These are phyloP conservation scores for Notothenia coriiceps DNA, from an alignment of 2,113 vertebrate genomes.

Conservation along the genomic window DNA sequence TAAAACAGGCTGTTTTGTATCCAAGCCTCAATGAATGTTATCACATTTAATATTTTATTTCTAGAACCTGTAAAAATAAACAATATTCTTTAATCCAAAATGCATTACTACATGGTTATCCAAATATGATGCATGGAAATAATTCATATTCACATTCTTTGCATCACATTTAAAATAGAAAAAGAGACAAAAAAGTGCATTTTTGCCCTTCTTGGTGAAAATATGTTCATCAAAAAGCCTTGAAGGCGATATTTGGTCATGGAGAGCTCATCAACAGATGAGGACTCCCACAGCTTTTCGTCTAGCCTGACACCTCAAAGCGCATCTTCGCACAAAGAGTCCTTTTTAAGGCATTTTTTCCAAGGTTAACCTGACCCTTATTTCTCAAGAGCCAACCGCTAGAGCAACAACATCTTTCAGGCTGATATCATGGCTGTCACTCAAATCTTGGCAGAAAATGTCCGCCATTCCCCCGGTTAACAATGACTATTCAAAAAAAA, in stretches of 20 bases:
- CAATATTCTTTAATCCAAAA: neutral
- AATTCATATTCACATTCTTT: neutral
- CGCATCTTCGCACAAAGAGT: constrained; percentile 43
- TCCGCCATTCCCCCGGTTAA: constrained; percentile 35
- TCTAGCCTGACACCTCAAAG: constrained; percentile 55
- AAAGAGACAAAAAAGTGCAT: constrained; percentile 10
- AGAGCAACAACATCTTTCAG: constrained; percentile 41
- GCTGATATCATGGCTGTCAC: constrained; percentile 26
- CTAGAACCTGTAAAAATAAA: neutral
- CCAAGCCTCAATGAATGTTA: neutral
- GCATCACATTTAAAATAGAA: neutral
- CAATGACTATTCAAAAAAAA: constrained; percentile 2
- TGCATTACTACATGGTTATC: neutral
- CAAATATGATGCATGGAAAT: neutral
- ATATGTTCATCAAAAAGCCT: constrained; percentile 53
- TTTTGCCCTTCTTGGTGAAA: constrained; percentile 43
- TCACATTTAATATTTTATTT: neutral
- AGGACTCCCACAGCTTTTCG: constrained; percentile 38
- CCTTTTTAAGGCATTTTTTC: constrained; percentile 47
- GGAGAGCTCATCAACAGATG: constrained; percentile 68
- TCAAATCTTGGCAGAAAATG: constrained; percentile 50
- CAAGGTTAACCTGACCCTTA: constrained; percentile 65
- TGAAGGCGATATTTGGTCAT: constrained; percentile 41
- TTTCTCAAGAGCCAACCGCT: constrained; percentile 38
- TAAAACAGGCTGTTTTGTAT: neutral